phyloP scores from a whole-genome alignment of 2,113 vertebrate genomes.

The Toxotes jaculatrix region DNA sequence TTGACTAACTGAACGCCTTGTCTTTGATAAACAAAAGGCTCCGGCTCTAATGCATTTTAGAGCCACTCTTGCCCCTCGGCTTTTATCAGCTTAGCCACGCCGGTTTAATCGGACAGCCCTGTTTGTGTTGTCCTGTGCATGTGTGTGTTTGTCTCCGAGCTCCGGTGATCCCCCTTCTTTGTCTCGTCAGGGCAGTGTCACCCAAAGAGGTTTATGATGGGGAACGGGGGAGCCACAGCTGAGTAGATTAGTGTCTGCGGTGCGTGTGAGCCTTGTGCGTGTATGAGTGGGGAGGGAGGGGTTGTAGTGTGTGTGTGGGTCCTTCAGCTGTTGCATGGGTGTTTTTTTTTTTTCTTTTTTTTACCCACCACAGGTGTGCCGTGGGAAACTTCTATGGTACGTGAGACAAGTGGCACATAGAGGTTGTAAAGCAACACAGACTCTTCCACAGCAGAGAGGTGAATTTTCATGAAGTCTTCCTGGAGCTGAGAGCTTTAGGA shows the following conservation, averaged over 20 bases:
- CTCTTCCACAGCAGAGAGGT: neutral
- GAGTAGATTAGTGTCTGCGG: constrained; percentile 76
- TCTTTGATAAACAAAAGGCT: constrained; percentile 80
- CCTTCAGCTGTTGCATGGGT: constrained; percentile 78
- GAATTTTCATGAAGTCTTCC: constrained; percentile 5
- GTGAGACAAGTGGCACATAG: constrained; percentile 51
- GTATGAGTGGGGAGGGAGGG: constrained; percentile 33
- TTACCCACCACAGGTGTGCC: constrained; percentile 65
- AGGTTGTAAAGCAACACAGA: constrained; percentile 37
- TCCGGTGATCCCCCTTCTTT: constrained; percentile 60
- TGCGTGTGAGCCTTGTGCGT: constrained; percentile 30
- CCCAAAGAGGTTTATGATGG: constrained; percentile 77
- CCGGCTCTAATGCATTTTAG: constrained; percentile 70
- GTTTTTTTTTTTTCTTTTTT: constrained; percentile 47
- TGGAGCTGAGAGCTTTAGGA: constrained; percentile 18
- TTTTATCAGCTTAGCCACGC: constrained; percentile 79
- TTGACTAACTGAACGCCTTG: constrained; percentile 45
- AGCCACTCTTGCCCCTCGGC: constrained; percentile 61
- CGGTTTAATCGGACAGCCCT: constrained; percentile 67
- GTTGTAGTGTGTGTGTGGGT: constrained; percentile 33
- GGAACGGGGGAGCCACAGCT: constrained; percentile 60
- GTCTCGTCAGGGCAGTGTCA: constrained; percentile 73
- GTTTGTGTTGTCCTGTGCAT: constrained; percentile 69
- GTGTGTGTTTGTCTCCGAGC: constrained; percentile 69
- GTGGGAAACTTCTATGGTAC: constrained; percentile 64